Conservation (phyloP, 2,113 vertebrate species). For the Megalops atlanticus region DNA sequence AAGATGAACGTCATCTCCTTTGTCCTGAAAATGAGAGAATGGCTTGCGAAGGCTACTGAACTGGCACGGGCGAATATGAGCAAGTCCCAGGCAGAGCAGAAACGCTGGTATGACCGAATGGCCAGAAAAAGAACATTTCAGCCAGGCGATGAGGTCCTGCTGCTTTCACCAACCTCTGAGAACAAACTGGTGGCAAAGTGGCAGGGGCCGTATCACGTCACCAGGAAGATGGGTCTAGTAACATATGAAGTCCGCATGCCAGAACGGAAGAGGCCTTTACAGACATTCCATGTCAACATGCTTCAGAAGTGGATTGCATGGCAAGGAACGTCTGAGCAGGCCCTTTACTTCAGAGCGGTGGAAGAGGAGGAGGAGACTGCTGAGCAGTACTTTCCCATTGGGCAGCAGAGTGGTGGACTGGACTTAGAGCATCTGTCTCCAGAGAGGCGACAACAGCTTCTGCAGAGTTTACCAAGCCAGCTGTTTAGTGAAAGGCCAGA, state of each 20-base stretch:
- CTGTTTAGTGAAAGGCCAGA: neutral
- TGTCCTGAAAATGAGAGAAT: neutral
- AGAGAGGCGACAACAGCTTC: neutral
- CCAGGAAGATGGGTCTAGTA: neutral
- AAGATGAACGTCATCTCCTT: too few species aligned
- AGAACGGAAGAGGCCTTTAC: neutral
- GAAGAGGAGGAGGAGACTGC: too few species aligned
- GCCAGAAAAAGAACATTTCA: neutral
- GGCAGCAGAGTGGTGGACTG: too few species aligned
- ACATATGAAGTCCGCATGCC: slow-evolving; percentile 15
- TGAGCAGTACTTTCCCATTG: too few species aligned
- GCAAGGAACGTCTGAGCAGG: too few species aligned
- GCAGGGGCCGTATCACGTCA: neutral
- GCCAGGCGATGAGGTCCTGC: neutral
- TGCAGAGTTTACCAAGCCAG: neutral
- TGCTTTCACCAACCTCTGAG: neutral
- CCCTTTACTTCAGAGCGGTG: too few species aligned
- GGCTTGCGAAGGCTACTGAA: neutral
- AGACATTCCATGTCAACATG: too few species aligned
- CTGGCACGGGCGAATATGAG: neutral
- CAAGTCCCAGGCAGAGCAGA: neutral
- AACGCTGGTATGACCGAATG: neutral
- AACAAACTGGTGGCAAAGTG: neutral
- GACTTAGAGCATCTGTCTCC: too few species aligned
- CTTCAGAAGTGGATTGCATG: too few species aligned